Percentiles rank a stretch among this genome's conserved stretches.
These are phyloP conservation scores for Kradibia gibbosae DNA, from an alignment of 1,140 invertebrate species.

Conservation along the genomic window DNA sequence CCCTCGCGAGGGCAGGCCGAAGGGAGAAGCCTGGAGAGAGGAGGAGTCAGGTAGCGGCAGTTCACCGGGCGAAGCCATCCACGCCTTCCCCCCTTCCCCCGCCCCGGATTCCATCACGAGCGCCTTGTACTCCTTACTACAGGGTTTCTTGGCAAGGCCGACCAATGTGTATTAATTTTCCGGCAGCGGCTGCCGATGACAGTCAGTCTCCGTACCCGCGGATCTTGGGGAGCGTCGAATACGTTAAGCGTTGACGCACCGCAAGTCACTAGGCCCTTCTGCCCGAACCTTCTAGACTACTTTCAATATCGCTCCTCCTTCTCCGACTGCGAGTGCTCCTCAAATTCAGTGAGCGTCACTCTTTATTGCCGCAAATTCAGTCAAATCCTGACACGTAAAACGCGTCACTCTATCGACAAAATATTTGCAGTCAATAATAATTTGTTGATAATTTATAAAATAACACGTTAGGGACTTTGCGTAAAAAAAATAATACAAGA, in stretches of 20 bases:
- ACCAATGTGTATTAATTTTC: conserved; percentile 15
- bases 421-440: too few relatives aligned
- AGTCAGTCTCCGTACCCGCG: neutral
- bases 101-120: too few relatives aligned
- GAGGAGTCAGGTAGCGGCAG: neutral
- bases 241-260: neutral
- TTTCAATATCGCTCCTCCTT: neutral
- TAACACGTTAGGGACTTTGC: neutral
- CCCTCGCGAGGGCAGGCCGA: too few relatives aligned
- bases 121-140: neutral
- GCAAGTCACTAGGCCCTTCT: neutral
- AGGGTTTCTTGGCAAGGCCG: neutral
- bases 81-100: too few relatives aligned
- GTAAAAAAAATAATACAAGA: neutral
- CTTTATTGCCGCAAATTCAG: too few relatives aligned
- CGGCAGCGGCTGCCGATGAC: neutral
- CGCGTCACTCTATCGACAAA: too few relatives aligned
- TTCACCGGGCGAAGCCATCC: neutral
- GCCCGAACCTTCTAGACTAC: neutral
- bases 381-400: too few relatives aligned
- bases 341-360: too few relatives aligned
- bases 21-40: neutral
- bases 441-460: neutral
- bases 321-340: too few relatives aligned
- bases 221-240: neutral